Percentiles rank a stretch among this genome's conserved stretches.
Evolutionary conservation across 2,888 invertebrate species (phyloP).

Genomic region (Callyntrura sp.): DNA sequence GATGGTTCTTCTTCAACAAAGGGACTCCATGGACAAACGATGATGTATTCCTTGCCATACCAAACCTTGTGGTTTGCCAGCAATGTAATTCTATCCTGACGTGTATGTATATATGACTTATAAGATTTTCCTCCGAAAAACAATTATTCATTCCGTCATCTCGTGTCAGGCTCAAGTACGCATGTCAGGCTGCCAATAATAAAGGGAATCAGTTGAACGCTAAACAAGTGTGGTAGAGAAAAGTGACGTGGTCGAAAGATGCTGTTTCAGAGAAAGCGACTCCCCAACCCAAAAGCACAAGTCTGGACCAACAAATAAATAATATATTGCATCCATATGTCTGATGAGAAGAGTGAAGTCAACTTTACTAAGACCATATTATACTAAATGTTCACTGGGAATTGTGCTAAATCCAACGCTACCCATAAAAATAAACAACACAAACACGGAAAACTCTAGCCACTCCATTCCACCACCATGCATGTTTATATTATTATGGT

Average conservation of each 20-base stretch:
- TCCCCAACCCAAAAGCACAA: conserved; percentile 5
- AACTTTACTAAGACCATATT: too few relatives aligned
- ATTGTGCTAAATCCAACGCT: not conserved
- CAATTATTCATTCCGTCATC: conserved; percentile 69
- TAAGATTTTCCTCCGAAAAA: conserved; percentile 60
- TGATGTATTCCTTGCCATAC: too few relatives aligned
- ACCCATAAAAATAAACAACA: not conserved
- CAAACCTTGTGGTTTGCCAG: not conserved
- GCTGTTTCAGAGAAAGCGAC: not conserved
- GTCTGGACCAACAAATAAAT: not conserved
- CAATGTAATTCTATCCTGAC: not conserved
- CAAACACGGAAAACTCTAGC: not conserved
- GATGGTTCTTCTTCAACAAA: not conserved
- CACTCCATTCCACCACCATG: conserved; percentile 20
- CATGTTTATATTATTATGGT: too few relatives aligned
- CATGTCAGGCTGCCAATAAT: conserved; percentile 48
- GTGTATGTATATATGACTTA: not conserved
- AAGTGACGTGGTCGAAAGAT: not conserved
- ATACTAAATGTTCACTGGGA: too few relatives aligned
- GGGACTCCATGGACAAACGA: not conserved
- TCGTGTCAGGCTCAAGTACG: conserved; percentile 9
- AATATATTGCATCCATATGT: too few relatives aligned
- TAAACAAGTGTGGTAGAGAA: conserved; percentile 19
- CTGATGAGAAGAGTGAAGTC: too few relatives aligned
- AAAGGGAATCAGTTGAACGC: conserved; percentile 5